Percentiles rank a stretch among this genome's conserved stretches.
phyloP scores from a whole-genome alignment of 2,797 vertebrate species.

The Geotrypetes seraphini region DNA sequence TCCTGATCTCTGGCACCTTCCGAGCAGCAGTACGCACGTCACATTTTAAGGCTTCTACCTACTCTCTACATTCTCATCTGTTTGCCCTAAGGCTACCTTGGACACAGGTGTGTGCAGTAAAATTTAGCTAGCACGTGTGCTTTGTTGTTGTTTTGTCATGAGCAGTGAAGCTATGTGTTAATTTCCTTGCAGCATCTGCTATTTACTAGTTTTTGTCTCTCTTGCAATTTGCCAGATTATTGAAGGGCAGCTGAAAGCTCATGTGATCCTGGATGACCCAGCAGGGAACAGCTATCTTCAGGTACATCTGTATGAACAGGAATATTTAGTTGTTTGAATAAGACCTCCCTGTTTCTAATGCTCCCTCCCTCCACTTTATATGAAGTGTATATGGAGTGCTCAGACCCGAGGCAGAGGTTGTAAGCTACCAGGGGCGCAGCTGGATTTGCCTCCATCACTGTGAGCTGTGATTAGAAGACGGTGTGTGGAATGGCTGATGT shows the following conservation, averaged over 20 bases:
- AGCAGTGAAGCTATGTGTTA: background rate
- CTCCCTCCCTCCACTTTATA: too few relatives aligned
- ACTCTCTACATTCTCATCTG: fast-evolving
- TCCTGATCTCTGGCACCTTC: fast-evolving
- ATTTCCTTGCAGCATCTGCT: background rate
- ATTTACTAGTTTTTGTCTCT: background rate
- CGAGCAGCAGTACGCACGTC: fast-evolving
- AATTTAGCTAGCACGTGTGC: background rate
- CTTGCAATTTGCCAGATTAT: slow-evolving; percentile 42
- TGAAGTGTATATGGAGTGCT: too few relatives aligned
- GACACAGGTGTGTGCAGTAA: too few relatives aligned
- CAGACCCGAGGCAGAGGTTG: too few relatives aligned
- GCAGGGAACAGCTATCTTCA: slow-evolving; percentile 95
- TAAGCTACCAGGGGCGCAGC: too few relatives aligned
- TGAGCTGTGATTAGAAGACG: too few relatives aligned
- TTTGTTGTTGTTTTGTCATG: background rate
- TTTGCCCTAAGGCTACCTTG: too few relatives aligned
- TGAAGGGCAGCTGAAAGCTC: slow-evolving; percentile 50
- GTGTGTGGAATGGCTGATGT: too few relatives aligned
- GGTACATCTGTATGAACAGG: too few relatives aligned
- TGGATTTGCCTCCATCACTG: too few relatives aligned
- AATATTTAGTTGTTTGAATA: too few relatives aligned
- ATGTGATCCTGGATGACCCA: slow-evolving; percentile 78
- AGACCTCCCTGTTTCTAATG: background rate
- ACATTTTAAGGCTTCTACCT: fast-evolving